Conservation (phyloP, 2,797 vertebrate genomes). For the Girardinus metallicus region DNA sequence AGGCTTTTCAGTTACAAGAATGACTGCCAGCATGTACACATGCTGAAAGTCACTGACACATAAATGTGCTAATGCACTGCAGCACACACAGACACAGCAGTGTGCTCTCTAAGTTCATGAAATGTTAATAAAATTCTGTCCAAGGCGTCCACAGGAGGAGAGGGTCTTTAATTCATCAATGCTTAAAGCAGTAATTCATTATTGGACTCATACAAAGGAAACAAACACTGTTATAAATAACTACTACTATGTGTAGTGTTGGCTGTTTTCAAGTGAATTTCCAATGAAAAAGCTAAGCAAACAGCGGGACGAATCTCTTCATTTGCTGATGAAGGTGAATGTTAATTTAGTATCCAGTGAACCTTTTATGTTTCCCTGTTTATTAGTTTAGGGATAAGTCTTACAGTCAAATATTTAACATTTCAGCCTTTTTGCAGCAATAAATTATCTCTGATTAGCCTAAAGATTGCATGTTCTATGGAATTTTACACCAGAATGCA, state of each 20-base stretch:
- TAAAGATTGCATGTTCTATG: neutral
- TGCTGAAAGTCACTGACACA: slow-evolving; percentile 8
- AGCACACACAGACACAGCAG: slow-evolving; percentile 16
- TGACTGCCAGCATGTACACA: slow-evolving; percentile 47
- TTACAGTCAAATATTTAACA: neutral
- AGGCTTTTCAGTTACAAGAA: slow-evolving; percentile 42
- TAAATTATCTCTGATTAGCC: neutral
- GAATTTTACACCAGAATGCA: neutral
- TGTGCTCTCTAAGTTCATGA: slow-evolving; percentile 57
- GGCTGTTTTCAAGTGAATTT: neutral
- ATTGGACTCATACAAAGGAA: slow-evolving; percentile 2
- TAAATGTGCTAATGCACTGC: slow-evolving; percentile 6
- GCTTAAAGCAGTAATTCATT: slow-evolving; percentile 57
- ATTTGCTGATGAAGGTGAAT: neutral
- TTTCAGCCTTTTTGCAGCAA: neutral
- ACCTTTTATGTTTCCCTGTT: neutral
- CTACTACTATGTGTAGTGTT: neutral
- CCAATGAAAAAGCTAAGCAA: neutral
- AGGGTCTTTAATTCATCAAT: slow-evolving; percentile 49
- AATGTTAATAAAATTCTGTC: slow-evolving; percentile 59
- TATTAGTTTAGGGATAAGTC: neutral
- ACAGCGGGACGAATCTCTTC: neutral
- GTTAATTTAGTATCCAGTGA: neutral
- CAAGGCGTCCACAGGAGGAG: slow-evolving; percentile 14
- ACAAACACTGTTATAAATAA: slow-evolving; percentile 8